Evolutionary conservation across 2,113 vertebrate species (phyloP), one percentile per base, ranked within the genome.

Genomic region (Paramormyrops kingsleyae): DNA sequence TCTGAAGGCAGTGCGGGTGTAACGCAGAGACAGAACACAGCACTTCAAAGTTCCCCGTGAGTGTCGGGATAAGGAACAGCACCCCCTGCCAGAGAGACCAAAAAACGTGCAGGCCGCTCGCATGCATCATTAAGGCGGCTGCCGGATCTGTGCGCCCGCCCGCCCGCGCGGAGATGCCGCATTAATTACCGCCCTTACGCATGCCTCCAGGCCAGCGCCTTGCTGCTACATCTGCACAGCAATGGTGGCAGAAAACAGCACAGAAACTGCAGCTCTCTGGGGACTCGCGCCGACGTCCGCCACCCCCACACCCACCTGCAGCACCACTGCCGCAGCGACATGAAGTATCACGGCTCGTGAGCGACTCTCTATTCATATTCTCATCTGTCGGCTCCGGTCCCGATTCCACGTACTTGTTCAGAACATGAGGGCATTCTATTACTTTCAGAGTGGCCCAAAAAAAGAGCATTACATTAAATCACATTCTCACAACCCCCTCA

Each of bases 1-100:
- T 74, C 90, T 83, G 77, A 62, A 92, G 62, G 91, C 92, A 9
- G 87, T 31, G 27, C 83, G 91, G 2, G 9, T 2, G 92, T 42
- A 91, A 31, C 46, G 62, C 80, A 15, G 31, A 80, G 17, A 70
- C 31, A 89, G 21, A 35, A 56, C 17, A 8, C 4, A 88, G 7
- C 90, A 50, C 46, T 44, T 89, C 46, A 87, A 3, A 91, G 42
- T 31, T 59, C 59, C 83, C 6, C 17, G 56, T 24, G 77, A 35
- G 77, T 70, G 24, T 70, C 13, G 62, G 53, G 21, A 35, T 53
- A 44, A 44, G 39, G 12, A 62, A 66, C 59, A 70, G 21, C 39
- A 24, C 13, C 12, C 27, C 47, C n/a, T 4, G 27, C n/a, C 44
- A 31, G 52, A 35, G 27, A 56, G 21, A 19, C 21, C 24, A 86